These are phyloP conservation scores for Drosophila koepferae DNA, from an alignment of 2,888 invertebrate species.

Conservation along the genomic window DNA sequence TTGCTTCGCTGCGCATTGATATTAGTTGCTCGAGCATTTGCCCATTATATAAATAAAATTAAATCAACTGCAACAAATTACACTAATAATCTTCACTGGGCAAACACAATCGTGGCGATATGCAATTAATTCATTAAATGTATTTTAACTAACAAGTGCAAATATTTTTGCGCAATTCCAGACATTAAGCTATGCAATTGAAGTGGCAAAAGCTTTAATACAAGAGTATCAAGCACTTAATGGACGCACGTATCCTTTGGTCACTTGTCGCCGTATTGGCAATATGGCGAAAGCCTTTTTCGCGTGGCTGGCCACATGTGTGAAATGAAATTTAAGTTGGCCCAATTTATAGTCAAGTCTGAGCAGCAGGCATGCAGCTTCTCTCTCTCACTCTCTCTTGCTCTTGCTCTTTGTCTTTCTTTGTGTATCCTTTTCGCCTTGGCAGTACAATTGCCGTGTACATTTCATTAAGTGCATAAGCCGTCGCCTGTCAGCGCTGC, in stretches of 20 bases:
- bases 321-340: constrained; percentile 70
- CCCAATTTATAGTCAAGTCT: constrained; percentile 62
- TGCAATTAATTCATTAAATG: constrained; percentile 2
- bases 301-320: constrained; percentile 52
- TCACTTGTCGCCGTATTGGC: constrained; percentile 19
- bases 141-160: not conserved
- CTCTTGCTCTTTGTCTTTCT: not conserved
- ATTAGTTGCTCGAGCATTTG: not conserved
- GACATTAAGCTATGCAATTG: not conserved
- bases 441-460: constrained; percentile 75
- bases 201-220: constrained; percentile 3
- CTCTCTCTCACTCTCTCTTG: not conserved
- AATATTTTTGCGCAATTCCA: not conserved
- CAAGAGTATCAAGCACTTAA: constrained; percentile 21
- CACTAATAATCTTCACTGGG: constrained; percentile 2
- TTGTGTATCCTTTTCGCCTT: constrained; percentile 19
- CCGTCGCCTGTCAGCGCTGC: constrained; percentile 73
- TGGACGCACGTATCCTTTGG: not conserved
- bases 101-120: not conserved
- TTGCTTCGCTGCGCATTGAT: not conserved
- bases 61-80: constrained; percentile 3
- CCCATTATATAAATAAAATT: not conserved
- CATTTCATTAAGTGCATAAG: constrained; percentile 82
- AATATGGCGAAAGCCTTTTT: constrained; percentile 50
- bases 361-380: constrained; percentile 26